A percentile compares a stretch with the other conserved stretches of the same genome.
These are phyloP conservation scores for Diabrotica balteata DNA, from an alignment of 2,888 invertebrate species.

Conservation along the genomic window DNA sequence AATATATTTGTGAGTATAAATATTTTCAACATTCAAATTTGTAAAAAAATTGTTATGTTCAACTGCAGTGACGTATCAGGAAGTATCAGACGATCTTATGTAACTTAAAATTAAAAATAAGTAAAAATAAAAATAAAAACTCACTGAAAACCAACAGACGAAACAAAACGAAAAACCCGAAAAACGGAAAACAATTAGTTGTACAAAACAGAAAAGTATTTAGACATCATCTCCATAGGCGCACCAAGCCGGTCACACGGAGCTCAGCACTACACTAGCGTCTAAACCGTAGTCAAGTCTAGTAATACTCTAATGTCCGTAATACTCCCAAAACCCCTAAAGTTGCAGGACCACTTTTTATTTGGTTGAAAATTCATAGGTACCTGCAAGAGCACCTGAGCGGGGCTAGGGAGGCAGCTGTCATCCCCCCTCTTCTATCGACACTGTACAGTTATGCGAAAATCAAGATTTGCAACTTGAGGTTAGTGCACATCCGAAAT, in stretches of 20 bases:
- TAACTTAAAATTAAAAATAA: conserved; percentile 1
- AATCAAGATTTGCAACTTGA: conserved; percentile 58
- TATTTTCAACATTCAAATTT: not conserved
- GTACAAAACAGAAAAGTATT: conserved; percentile 20
- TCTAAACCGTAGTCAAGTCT: conserved; percentile 61
- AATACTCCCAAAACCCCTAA: conserved; percentile 62
- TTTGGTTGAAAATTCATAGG: conserved; percentile 70
- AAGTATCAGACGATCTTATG: not conserved
- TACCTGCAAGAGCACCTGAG: conserved; percentile 58
- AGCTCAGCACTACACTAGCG: conserved; percentile 52
- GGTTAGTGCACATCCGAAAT: conserved; percentile 45
- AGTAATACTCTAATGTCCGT: conserved; percentile 60
- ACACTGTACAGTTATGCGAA: conserved; percentile 59
- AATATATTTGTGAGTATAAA: too few relatives aligned
- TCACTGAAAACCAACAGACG: conserved; percentile 26
- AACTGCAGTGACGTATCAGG: not conserved
- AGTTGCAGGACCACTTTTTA: conserved; percentile 71
- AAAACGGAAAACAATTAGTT: conserved; percentile 33
- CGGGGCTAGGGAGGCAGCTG: conserved; percentile 48
- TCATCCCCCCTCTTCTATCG: conserved; percentile 51
- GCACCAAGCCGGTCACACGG: conserved; percentile 47
- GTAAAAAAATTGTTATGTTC: not conserved
- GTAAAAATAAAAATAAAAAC: conserved; percentile 31
- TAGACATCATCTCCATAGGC: conserved; percentile 47
- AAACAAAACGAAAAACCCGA: conserved; percentile 23